Percentiles rank a stretch among this genome's conserved stretches.
These are phyloP conservation scores for Dysmachus trigonus DNA, from an alignment of 2,888 invertebrate species.

Conservation along the genomic window DNA sequence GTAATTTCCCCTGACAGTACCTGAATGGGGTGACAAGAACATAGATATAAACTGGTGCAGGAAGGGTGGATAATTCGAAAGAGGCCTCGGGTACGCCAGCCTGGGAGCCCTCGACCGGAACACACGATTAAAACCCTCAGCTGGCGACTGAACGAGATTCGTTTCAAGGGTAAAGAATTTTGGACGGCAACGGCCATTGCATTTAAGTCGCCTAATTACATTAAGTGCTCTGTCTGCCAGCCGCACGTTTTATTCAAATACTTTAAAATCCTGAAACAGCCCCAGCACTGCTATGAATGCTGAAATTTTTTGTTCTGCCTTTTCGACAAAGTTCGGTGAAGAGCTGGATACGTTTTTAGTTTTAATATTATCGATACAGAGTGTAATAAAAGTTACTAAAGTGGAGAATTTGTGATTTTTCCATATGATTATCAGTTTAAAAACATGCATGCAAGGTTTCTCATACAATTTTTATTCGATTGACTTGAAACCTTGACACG, in stretches of 20 bases:
- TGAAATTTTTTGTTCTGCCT: neutral
- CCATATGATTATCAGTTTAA: too few relatives aligned
- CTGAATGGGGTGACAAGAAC: neutral
- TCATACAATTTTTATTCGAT: too few relatives aligned
- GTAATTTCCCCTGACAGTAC: neutral
- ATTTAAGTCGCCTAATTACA: constrained; percentile 43
- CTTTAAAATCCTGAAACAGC: neutral
- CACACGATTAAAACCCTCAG: neutral
- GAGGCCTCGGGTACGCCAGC: neutral
- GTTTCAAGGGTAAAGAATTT: constrained; percentile 18
- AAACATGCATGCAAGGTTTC: too few relatives aligned
- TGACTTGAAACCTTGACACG: too few relatives aligned
- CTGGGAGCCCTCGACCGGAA: neutral
- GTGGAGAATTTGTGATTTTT: too few relatives aligned
- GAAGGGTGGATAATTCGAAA: neutral
- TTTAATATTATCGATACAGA: neutral
- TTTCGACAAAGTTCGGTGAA: neutral
- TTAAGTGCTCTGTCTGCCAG: neutral
- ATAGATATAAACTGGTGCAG: neutral
- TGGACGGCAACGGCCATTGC: constrained; percentile 24
- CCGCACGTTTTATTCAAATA: neutral
- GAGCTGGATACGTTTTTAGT: neutral
- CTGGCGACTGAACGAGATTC: neutral
- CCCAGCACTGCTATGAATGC: neutral
- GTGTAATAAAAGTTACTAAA: too few relatives aligned